Percentiles rank a stretch among this genome's conserved stretches.
These are phyloP conservation scores for Leptodactylus fallax DNA, from an alignment of 2,797 vertebrate genomes.

Conservation along the genomic window DNA sequence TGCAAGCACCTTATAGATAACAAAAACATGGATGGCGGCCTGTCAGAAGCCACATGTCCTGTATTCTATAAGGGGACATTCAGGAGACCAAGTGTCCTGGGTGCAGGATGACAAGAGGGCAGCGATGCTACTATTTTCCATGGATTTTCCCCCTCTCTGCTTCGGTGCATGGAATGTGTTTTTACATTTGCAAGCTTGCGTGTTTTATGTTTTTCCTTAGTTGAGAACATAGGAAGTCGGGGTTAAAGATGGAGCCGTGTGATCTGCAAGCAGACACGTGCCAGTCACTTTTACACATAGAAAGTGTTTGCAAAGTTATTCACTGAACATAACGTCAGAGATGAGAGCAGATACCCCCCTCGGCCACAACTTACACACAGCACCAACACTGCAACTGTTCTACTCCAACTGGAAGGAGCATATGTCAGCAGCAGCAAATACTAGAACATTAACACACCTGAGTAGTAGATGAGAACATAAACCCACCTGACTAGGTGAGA, in stretches of 20 bases:
- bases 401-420: neutral
- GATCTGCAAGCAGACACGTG: slow-evolving; percentile 21
- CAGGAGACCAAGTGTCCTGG: neutral
- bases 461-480: no score
- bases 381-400: neutral
- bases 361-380: neutral
- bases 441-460: neutral
- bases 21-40: no score
- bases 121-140: neutral
- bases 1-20: no score
- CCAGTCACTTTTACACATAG: slow-evolving; percentile 18
- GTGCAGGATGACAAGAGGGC: neutral
- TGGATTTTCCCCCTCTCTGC: neutral
- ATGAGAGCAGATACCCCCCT: neutral
- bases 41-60: no score
- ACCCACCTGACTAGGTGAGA: no score
- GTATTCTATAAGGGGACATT: no score
- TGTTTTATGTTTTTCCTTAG: slow-evolving; percentile 5
- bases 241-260: neutral
- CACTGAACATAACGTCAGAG: neutral
- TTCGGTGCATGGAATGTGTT: neutral
- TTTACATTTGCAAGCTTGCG: neutral
- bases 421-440: neutral
- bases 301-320: slow-evolving; percentile 46
- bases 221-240: neutral